A percentile compares a stretch with the other conserved stretches of the same genome.
Conservation (phyloP, 2,797 vertebrate species). For the Meriones psammophilus region DNA sequence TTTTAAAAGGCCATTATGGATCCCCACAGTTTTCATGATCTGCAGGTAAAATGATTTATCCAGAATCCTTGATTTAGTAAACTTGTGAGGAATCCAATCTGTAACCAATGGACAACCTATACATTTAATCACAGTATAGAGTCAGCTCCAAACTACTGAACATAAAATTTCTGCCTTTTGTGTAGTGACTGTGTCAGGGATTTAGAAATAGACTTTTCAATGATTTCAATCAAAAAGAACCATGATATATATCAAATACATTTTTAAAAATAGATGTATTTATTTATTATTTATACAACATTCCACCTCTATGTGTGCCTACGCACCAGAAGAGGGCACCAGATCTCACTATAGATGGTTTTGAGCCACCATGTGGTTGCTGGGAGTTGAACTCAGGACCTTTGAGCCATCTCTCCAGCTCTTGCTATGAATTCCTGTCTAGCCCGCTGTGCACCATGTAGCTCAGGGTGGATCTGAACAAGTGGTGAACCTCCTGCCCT, state of each 20-base stretch:
- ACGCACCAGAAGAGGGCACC: no score
- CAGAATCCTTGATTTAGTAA: not conserved
- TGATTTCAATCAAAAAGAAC: no score
- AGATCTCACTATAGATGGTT: no score
- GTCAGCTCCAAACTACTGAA: not conserved
- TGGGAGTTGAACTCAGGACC: no score
- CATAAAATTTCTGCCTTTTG: not conserved
- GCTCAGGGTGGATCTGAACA: not conserved
- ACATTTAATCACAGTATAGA: not conserved
- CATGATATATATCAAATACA: no score
- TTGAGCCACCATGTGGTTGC: no score
- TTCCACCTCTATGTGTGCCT: no score
- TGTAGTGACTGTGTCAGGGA: not conserved
- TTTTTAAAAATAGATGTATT: no score
- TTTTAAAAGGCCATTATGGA: not conserved
- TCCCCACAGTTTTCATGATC: not conserved
- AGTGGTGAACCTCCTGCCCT: not conserved
- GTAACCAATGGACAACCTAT: not conserved
- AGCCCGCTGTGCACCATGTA: not conserved
- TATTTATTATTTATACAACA: no score
- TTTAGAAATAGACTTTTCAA: no score
- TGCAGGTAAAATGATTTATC: not conserved
- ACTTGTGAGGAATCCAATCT: not conserved
- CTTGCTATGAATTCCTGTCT: not conserved
- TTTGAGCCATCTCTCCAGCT: not conserved